Base-by-base conservation (phyloP, 2,797 vertebrate species). In the Gadopsis bispinosus region DNA sequence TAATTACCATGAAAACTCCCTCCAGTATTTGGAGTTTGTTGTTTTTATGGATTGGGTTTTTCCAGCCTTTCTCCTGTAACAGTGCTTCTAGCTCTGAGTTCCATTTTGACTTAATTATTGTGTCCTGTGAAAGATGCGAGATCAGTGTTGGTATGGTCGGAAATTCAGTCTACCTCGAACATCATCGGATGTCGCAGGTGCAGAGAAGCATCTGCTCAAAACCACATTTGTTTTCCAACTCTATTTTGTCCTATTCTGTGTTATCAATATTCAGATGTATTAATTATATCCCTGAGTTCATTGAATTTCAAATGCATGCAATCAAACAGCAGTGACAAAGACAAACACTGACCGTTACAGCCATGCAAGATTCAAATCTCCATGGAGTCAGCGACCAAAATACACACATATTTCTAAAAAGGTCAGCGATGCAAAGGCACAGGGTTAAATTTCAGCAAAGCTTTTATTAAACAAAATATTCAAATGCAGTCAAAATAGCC, bases 241-340 rank as follows among this genome's bases (percentile, higher is more conserved):
- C 29, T 68, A 48, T 45, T 64, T 75, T 74, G 37, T 79, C 55
- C 22, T n/a, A 37, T 26, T 31, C 29, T 62, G 19, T 41, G 29
- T 22, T 33, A 65, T 76, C 48, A 70, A 65, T 77, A 77, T 80
- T 80, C 71, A 77, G 58, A 4, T 53, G 48, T 79, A 37, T 63
- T 76, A 1, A 37, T 71, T 58, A 14, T 35, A 39, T 43, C 33
- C 55, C 19, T 19, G n/a, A 45, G 12, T 61, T 31, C 22, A 53
- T 37, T 47, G 26, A 68, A 75, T 69, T 67, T 79, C 33, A 74
- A 43, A 73, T 37, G n/a, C 35, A 54, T 4, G 45, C 31, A 48
- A 63, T 53, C 31, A 48, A 29, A 17, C 41, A 48, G 10, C 45
- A 35, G 26, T 16, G 7, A 45, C 37, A 35, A n/a, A 54, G 19